Conservation (phyloP, 2,888 invertebrate genomes). For the Biston stratarius region DNA sequence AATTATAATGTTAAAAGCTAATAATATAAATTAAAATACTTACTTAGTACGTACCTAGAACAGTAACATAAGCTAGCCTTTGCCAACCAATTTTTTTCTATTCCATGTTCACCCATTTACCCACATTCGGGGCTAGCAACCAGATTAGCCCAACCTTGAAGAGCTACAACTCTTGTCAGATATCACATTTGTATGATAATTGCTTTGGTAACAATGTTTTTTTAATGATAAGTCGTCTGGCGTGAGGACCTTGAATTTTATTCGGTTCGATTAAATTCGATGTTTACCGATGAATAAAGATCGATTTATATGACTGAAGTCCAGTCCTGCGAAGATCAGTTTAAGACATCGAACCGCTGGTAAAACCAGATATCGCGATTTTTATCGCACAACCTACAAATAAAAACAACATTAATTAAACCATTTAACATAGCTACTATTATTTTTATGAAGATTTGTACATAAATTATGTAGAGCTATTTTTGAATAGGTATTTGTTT, state of each 20-base stretch:
- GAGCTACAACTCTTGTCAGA: slow-evolving; percentile 18
- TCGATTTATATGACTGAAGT: background rate
- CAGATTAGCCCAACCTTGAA: slow-evolving; percentile 40
- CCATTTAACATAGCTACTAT: too few species aligned
- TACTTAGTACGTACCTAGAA: too few species aligned
- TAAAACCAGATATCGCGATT: too few species aligned
- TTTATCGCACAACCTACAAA: too few species aligned
- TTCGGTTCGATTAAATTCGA: slow-evolving; percentile 1
- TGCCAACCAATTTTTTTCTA: background rate
- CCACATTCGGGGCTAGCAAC: slow-evolving; percentile 40
- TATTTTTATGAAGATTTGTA: too few species aligned
- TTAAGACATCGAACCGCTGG: too few species aligned
- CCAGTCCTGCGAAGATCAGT: background rate
- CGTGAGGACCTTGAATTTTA: slow-evolving; percentile 17
- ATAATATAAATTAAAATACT: too few species aligned
- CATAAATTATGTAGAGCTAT: too few species aligned
- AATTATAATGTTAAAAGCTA: too few species aligned
- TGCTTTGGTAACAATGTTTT: slow-evolving; percentile 25
- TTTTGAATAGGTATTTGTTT: too few species aligned
- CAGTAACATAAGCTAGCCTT: background rate
- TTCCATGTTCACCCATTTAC: slow-evolving; percentile 37
- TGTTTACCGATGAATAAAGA: slow-evolving; percentile 9
- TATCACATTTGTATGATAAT: slow-evolving; percentile 24
- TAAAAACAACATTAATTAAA: too few species aligned
- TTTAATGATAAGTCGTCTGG: slow-evolving; percentile 26